Percentiles rank a stretch among this genome's conserved stretches.
Conservation (phyloP, 2,113 vertebrate species). For the Pedionomus torquatus region DNA sequence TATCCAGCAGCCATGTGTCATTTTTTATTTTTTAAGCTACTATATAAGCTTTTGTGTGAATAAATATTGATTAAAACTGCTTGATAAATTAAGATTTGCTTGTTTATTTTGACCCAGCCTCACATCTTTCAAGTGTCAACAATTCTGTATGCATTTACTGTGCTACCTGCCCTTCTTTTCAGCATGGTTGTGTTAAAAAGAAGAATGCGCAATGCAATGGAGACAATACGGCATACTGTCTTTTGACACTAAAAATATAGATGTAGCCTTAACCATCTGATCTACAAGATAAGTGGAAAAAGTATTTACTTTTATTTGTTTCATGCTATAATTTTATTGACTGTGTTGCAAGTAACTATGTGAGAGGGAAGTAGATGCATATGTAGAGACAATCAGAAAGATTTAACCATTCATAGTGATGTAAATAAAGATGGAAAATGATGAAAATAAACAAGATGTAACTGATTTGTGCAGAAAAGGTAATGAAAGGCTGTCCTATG, state of each 20-base stretch:
- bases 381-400: background rate
- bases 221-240: background rate
- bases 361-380: background rate
- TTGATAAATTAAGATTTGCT: background rate
- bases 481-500: background rate
- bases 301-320: background rate
- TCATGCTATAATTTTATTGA: background rate
- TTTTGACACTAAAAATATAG: background rate
- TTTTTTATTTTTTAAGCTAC: background rate
- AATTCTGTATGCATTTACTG: background rate
- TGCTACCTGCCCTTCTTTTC: background rate
- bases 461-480: background rate
- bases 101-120: background rate
- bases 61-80: background rate
- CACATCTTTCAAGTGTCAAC: background rate
- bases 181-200: background rate
- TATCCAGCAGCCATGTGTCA: background rate
- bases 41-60: background rate
- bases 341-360: background rate
- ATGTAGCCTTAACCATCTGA: background rate
- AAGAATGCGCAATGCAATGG: background rate
- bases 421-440: background rate
- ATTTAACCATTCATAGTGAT: background rate
- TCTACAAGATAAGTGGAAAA: background rate
- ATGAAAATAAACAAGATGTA: background rate